These are phyloP conservation scores for Rousettus leschenaultii DNA, from an alignment of 2,113 vertebrate species.

Conservation along the genomic window DNA sequence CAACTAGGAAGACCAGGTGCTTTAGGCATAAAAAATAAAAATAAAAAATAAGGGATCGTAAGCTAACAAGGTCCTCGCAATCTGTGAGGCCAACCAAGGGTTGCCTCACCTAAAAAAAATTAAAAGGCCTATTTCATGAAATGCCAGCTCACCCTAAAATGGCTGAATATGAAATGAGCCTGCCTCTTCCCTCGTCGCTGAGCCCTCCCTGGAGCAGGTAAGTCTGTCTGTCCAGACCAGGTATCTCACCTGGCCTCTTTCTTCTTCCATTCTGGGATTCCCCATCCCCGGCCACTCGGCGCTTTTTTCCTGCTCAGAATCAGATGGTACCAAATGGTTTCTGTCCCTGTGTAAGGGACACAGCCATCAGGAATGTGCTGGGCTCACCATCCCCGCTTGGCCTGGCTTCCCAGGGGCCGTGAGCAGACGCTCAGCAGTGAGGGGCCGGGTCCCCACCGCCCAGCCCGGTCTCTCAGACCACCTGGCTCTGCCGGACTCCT, in stretches of 20 bases:
- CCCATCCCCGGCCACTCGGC: no score
- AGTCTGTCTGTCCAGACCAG: background rate
- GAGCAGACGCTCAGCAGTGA: background rate
- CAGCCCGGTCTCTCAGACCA: background rate
- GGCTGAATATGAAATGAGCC: background rate
- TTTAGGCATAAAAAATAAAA: no score
- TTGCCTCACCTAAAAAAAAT: no score
- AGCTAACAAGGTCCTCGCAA: no score
- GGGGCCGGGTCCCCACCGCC: background rate
- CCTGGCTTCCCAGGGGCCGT: background rate
- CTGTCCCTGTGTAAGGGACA: background rate
- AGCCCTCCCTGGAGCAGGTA: background rate
- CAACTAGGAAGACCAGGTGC: no score
- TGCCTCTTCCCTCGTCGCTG: rapidly evolving
- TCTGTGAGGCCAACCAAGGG: no score
- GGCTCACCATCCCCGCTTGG: background rate
- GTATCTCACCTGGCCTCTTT: background rate
- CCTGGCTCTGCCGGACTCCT: background rate
- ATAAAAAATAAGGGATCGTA: no score
- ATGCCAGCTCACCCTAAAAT: background rate
- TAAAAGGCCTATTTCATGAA: background rate
- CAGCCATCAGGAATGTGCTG: no score
- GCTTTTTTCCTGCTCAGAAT: background rate
- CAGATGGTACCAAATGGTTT: background rate
- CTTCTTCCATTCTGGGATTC: background rate